Evolutionary conservation across 2,113 vertebrate genomes (phyloP), one percentile per base, ranked within the genome.

Genomic region (Copsychus sechellarum): DNA sequence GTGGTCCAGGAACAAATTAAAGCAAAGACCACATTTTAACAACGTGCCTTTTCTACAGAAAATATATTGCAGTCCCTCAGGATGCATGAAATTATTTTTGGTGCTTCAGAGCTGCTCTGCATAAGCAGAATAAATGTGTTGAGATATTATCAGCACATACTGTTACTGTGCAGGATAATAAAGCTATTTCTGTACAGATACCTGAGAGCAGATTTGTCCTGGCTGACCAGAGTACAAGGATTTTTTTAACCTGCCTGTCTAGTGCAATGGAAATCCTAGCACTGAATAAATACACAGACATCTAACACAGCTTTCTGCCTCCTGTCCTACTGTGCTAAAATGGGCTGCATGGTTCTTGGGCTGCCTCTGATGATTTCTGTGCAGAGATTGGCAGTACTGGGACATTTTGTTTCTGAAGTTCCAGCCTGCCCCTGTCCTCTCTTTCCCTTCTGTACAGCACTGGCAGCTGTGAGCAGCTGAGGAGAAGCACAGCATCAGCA

Each of bases 61-160:
- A 93, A 92, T 81, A 83, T 51, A 96, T 42, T 81, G 69, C 47
- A n/a, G 65, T 92, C 92, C 91, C 95, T 86, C 72, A 66, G 83
- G 92, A 95, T 36, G 80, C 86, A 91, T 74, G 76, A 93, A 95
- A 71, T 92, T 97, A 93, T 96, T 97, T 95, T 88, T 42, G 31
- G 91, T 88, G 51, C 86, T 92, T 90, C 54, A 95, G 86, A 92
- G 94, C 88, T 74, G 76, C 83, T 97, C 80, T 95, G 82, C 94
- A 92, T 95, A 96, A 94, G 94, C 94, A 92, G 91, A 96, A 94
- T 92, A 81, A 88, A 92, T 64, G 76, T 14, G 40, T 62, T 62
- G 88, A 92, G 92, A 88, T 96, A 93, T 92, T 95, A 96, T 94
- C 88, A 95, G 95, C 86, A 67, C 28, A 20, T 74, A 95, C 21